Evolutionary conservation across 1,140 invertebrate genomes (phyloP).

Genomic region (Ruditapes philippinarum): DNA sequence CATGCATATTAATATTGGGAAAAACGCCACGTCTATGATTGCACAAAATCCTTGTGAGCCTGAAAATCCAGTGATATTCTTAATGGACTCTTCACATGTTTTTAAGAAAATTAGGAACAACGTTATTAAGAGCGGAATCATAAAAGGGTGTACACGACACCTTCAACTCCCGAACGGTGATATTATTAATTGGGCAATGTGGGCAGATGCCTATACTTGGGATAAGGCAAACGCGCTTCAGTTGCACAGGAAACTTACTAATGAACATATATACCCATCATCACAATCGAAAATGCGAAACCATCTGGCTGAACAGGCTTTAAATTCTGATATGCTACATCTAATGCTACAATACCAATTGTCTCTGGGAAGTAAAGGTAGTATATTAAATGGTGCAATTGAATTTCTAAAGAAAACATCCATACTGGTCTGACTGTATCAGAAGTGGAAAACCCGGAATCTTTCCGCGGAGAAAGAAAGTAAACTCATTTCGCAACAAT

Average conservation of each 20-base stretch:
- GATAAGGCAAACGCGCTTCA: conserved; percentile 19
- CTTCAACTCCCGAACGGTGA: neutral
- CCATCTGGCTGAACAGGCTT: conserved; percentile 60
- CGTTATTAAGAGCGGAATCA: conserved; percentile 25
- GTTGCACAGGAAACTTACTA: conserved; percentile 47
- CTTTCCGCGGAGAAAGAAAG: neutral
- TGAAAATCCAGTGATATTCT: conserved; percentile 39
- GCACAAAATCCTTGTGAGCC: conserved; percentile 22
- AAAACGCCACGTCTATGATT: neutral
- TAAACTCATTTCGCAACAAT: neutral
- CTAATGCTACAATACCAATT: conserved; percentile 40
- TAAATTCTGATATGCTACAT: conserved; percentile 62
- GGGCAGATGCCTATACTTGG: conserved; percentile 26
- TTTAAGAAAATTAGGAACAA: conserved; percentile 51
- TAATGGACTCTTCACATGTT: conserved; percentile 65
- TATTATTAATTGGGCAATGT: conserved; percentile 43
- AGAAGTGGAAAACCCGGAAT: neutral
- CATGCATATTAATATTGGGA: conserved; percentile 20
- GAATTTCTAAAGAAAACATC: conserved; percentile 39
- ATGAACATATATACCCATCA: conserved; percentile 31
- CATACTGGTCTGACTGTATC: neutral
- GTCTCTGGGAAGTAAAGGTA: neutral
- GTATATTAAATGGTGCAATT: conserved; percentile 43
- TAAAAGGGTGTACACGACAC: conserved; percentile 6
- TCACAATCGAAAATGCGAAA: conserved; percentile 57